Conservation (phyloP, 2,888 invertebrate genomes). For the Allygus modestus region DNA sequence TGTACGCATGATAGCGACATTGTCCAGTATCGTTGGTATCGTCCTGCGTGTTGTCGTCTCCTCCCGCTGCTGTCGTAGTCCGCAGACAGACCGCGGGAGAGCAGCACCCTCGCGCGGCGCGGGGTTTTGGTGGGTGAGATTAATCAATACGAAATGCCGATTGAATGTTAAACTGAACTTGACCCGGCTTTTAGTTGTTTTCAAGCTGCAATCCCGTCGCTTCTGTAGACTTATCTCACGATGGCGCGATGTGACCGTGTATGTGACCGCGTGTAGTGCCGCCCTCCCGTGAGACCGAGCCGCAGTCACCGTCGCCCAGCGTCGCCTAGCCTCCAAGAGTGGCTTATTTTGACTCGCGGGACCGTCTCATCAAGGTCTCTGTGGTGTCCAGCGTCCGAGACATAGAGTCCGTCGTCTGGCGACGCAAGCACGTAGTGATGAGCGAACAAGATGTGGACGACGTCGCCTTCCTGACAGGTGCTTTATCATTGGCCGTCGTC, state of each 20-base stretch:
- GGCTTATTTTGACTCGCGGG: constrained; percentile 69
- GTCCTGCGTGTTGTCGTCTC: not conserved
- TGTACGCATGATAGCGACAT: too few relatives aligned
- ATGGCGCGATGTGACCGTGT: constrained; percentile 1
- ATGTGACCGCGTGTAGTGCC: not conserved
- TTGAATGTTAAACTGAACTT: constrained; percentile 51
- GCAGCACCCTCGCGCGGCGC: constrained; percentile 33
- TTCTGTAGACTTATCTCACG: not conserved
- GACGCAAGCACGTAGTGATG: constrained; percentile 80
- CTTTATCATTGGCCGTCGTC: constrained; percentile 71
- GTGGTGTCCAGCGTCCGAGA: constrained; percentile 75
- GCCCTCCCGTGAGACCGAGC: not conserved
- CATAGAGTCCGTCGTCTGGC: constrained; percentile 76
- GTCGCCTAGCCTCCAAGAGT: constrained; percentile 56
- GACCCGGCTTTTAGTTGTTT: constrained; percentile 46
- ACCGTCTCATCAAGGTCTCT: constrained; percentile 75
- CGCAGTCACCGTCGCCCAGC: not conserved
- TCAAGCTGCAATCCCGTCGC: constrained; percentile 8
- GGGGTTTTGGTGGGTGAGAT: constrained; percentile 23
- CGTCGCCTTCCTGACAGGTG: constrained; percentile 93
- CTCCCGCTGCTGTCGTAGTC: not conserved
- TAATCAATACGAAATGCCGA: constrained; percentile 60
- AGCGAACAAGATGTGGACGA: constrained; percentile 95
- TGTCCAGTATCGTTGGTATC: not conserved
- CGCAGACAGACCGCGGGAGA: not conserved